Percentiles rank a stretch among this genome's conserved stretches.
Evolutionary conservation across 2,888 invertebrate genomes (phyloP).

Genomic region (Agrochola litura): DNA sequence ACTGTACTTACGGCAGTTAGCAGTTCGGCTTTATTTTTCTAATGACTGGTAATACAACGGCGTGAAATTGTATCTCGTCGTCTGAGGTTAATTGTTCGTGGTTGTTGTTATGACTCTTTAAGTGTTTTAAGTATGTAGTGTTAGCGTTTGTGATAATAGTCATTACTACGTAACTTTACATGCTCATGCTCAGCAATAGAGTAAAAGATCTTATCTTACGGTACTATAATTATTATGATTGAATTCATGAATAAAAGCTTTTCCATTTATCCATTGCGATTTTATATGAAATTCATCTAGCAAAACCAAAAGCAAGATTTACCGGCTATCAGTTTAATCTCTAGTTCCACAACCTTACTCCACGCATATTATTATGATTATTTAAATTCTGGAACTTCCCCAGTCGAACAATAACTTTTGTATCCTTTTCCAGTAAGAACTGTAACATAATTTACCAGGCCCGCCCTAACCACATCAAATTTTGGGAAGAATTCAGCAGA

Average conservation of each 20-base stretch:
- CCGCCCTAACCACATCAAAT: neutral
- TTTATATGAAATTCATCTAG: neutral
- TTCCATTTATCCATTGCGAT: neutral
- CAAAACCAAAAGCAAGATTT: too few relatives aligned
- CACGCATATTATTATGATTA: too few relatives aligned
- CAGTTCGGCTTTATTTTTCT: constrained; percentile 38
- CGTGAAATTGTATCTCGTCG: constrained; percentile 45
- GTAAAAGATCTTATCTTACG: neutral
- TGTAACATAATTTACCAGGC: neutral
- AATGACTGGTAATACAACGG: constrained; percentile 34
- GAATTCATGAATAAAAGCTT: too few relatives aligned
- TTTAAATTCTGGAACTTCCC: neutral
- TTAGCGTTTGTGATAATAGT: constrained; percentile 7
- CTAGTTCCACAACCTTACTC: neutral
- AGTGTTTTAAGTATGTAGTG: constrained; percentile 21
- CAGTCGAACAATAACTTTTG: neutral
- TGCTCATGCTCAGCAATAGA: neutral
- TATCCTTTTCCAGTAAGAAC: neutral
- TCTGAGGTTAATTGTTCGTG: constrained; percentile 41
- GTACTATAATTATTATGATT: too few relatives aligned
- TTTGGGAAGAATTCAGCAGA: neutral
- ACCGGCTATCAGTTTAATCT: neutral
- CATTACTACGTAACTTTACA: neutral
- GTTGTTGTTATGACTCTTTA: constrained; percentile 30
- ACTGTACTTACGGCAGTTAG: neutral